phyloP scores from a whole-genome alignment of 2,888 invertebrate species.

The Sturmia bella region DNA sequence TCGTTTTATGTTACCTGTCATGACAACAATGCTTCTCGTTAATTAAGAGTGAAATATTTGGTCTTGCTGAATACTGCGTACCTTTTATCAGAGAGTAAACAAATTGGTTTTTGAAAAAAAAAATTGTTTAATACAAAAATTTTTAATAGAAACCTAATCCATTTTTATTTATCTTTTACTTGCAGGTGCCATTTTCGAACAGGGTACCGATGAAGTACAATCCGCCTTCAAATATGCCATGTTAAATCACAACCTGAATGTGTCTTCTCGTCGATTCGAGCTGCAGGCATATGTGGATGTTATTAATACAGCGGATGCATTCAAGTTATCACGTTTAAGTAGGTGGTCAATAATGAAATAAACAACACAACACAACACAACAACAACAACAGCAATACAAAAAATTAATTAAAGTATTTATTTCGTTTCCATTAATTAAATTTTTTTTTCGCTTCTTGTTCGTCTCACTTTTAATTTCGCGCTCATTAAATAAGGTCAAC shows the following conservation, averaged over 20 bases:
- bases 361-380: too few species aligned
- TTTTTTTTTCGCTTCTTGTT: slow-evolving; percentile 27
- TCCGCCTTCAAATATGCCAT: slow-evolving; percentile 96
- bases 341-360: slow-evolving; percentile 81
- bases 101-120: too few species aligned
- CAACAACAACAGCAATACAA: slow-evolving; percentile 4
- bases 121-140: not conserved
- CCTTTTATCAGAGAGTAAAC: too few species aligned
- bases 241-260: slow-evolving; percentile 92
- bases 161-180: slow-evolving; percentile 69
- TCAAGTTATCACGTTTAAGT: slow-evolving; percentile 95
- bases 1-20: too few species aligned
- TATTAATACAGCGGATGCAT: slow-evolving; percentile 95
- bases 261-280: slow-evolving; percentile 90
- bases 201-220: slow-evolving; percentile 95
- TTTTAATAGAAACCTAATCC: slow-evolving; percentile 8
- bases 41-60: too few species aligned
- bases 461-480: slow-evolving; percentile 20
- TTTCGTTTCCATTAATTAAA: slow-evolving; percentile 43
- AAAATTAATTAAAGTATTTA: slow-evolving; percentile 26
- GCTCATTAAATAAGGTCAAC: slow-evolving; percentile 65
- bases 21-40: too few species aligned
- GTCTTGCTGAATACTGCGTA: too few species aligned
- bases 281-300: slow-evolving; percentile 94
- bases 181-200: slow-evolving; percentile 95